Evolutionary conservation across 37 sponge, comb jelly and placozoan species (phyloP).

Genomic region (Hexactinellida sp.): DNA sequence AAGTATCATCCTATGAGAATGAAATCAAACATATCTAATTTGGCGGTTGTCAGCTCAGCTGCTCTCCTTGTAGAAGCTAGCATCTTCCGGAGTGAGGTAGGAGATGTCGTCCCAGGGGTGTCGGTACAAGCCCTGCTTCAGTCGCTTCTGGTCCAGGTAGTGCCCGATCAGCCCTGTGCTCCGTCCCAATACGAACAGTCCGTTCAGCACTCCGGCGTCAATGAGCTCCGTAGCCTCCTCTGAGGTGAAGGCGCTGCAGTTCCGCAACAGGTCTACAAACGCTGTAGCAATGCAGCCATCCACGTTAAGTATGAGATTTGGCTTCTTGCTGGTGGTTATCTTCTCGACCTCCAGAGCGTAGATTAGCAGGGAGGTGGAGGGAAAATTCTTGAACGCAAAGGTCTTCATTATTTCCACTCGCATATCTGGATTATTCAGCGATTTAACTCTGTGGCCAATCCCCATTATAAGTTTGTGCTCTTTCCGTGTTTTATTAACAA

Average conservation of each 20-base stretch:
- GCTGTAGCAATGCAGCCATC: conserved; percentile 82
- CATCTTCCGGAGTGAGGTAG: conserved; percentile 62
- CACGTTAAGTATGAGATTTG: conserved; percentile 94
- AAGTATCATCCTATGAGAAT: too few relatives aligned
- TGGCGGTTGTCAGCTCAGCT: not conserved
- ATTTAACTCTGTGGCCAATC: conserved; percentile 97
- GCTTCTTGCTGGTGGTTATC: conserved; percentile 94
- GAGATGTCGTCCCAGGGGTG: conserved; percentile 99
- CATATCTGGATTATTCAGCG: conserved; percentile 94
- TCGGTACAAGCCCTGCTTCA: conserved; percentile 93
- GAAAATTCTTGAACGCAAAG: conserved; percentile 71
- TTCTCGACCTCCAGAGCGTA: conserved; percentile 93
- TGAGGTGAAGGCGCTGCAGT: conserved; percentile 66
- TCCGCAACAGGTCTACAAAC: conserved; percentile 85
- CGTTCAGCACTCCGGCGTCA: conserved; percentile 81
- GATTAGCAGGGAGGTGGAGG: conserved; percentile 72
- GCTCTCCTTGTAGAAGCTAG: not conserved
- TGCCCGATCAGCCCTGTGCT: conserved; percentile 93
- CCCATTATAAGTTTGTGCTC: conserved; percentile 86
- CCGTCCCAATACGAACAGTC: conserved; percentile 85
- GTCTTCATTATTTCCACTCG: conserved; percentile 75
- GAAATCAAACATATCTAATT: too few relatives aligned
- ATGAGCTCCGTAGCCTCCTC: conserved; percentile 83
- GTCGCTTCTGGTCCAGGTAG: conserved; percentile 82
- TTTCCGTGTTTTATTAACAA: conserved; percentile 84